Evolutionary conservation across 2,113 vertebrate species (phyloP).

Genomic region (Microtus pennsylvanicus): DNA sequence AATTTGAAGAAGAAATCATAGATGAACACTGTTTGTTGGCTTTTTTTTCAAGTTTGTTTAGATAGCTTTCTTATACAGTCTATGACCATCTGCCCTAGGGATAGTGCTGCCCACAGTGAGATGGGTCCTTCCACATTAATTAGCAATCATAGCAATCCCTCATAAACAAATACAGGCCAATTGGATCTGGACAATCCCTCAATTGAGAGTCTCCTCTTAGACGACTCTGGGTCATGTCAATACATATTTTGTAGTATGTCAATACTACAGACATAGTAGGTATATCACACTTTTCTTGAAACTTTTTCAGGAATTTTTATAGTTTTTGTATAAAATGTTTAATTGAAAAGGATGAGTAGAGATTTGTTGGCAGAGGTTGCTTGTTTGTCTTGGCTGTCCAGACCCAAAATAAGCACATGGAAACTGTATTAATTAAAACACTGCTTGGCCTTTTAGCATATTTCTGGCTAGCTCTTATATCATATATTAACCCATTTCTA

Average conservation of each 20-base stretch:
- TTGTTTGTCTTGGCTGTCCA: too few relatives aligned
- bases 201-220: not conserved
- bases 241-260: not conserved
- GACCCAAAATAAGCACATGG: too few relatives aligned
- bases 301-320: conserved; percentile 1
- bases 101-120: not conserved
- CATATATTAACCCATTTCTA: too few relatives aligned
- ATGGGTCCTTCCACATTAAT: not conserved
- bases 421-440: too few relatives aligned
- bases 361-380: too few relatives aligned
- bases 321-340: conserved; percentile 10
- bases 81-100: not conserved
- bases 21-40: not conserved
- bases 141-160: not conserved
- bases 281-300: not conserved
- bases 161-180: not conserved
- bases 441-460: too few relatives aligned
- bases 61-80: not conserved
- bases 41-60: not conserved
- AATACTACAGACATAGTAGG: not conserved
- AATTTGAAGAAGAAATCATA: not conserved
- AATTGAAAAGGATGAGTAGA: not conserved
- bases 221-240: not conserved
- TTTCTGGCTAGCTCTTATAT: too few relatives aligned
- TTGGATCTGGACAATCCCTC: not conserved